Percentiles rank a stretch among this genome's conserved stretches.
These are phyloP conservation scores for Caenorhabditis brenneri DNA, from an alignment of 1,140 invertebrate genomes.

Conservation along the genomic window DNA sequence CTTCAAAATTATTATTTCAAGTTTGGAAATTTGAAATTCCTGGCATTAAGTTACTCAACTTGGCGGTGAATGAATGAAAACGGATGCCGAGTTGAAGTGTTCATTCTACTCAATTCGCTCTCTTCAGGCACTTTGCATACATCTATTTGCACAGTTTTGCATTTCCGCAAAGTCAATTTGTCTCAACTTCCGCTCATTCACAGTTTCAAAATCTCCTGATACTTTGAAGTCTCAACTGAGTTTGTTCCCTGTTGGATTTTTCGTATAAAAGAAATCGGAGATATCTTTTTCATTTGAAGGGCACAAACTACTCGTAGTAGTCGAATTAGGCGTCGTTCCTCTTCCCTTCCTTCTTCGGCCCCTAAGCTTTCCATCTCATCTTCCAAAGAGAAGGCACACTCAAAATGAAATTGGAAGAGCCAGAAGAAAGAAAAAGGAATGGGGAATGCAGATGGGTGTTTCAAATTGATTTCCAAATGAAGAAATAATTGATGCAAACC, in stretches of 20 bases:
- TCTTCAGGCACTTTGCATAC: slow-evolving; percentile 18
- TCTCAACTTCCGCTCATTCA: neutral
- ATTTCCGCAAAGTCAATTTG: slow-evolving; percentile 36
- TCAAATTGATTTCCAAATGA: neutral
- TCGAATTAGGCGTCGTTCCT: neutral
- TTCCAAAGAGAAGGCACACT: neutral
- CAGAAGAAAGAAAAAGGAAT: neutral
- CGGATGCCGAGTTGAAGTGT: slow-evolving; percentile 22
- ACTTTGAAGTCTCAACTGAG: neutral
- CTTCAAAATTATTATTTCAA: neutral
- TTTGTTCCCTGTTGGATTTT: neutral
- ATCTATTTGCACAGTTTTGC: slow-evolving; percentile 27
- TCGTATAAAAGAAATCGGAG: neutral
- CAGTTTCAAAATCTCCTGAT: neutral
- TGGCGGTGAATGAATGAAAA: slow-evolving; percentile 28
- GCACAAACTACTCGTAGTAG: slow-evolving; percentile 1
- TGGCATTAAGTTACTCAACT: slow-evolving; percentile 4
- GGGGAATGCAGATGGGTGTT: neutral
- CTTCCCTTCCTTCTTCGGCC: neutral
- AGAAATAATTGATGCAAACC: slow-evolving; percentile 13
- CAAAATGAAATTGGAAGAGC: neutral
- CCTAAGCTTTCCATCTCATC: neutral
- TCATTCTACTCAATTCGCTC: slow-evolving; percentile 22
- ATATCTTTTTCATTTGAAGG: slow-evolving; percentile 9
- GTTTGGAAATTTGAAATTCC: neutral